phyloP scores from a whole-genome alignment of 2,113 vertebrate species.

The Lycocorax pyrrhopterus region DNA sequence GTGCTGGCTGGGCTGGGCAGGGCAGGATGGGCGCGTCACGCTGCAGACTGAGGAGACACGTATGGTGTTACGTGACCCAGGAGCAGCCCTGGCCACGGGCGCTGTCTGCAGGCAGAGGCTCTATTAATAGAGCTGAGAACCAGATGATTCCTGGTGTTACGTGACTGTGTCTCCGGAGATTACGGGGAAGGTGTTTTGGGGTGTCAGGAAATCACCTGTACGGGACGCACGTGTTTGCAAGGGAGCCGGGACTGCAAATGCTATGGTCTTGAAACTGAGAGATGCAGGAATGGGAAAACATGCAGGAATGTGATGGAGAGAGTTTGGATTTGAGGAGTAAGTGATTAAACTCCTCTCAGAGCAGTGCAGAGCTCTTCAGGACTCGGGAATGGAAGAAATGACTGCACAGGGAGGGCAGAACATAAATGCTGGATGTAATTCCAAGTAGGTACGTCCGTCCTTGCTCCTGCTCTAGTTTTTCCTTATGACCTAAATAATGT shows the following conservation, averaged over 20 bases:
- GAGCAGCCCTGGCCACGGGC: not conserved
- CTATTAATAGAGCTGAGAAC: not conserved
- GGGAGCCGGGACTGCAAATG: not conserved
- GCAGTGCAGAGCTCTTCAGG: not conserved
- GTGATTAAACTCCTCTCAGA: not conserved
- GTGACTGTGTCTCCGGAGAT: not conserved
- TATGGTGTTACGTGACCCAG: fast-evolving
- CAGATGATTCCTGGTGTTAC: not conserved
- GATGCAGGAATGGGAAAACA: not conserved
- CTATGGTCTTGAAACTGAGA: fast-evolving
- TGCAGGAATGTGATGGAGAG: not conserved
- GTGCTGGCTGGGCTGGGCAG: not conserved
- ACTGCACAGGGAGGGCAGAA: not conserved
- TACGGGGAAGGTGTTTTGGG: not conserved
- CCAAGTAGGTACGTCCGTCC: not conserved
- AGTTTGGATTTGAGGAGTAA: not conserved
- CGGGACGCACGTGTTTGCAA: fast-evolving
- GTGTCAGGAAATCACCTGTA: not conserved
- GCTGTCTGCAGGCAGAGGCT: not conserved
- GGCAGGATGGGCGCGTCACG: not conserved
- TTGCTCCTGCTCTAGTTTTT: not conserved
- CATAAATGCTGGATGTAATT: not conserved
- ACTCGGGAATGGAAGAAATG: not conserved
- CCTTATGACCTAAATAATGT: not conserved
- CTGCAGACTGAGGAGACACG: not conserved